Base-by-base conservation (phyloP, 2,888 invertebrate species). In the Sialis lutaria region DNA sequence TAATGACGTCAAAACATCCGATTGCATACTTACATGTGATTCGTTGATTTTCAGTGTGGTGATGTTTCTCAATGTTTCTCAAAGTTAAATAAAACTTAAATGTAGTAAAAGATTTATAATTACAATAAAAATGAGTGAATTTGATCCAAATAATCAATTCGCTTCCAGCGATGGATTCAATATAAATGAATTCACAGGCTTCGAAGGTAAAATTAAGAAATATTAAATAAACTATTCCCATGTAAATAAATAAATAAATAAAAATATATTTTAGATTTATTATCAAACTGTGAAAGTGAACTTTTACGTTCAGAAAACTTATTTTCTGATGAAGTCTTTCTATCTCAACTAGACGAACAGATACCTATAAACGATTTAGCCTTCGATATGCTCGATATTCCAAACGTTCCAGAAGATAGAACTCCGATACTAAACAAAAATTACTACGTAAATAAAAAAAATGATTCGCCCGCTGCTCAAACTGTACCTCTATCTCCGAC, bases 281-380 rank as follows among this genome's bases (percentile, higher is more conserved):
- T 82, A 32, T 73, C 73, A 53, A 75, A 77, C 51, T 81, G 77
- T 58, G 80, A 80, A 62, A 77, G 67, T 52, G 80, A 79, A 58
- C 69, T 80, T 51, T 69, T 81, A 65, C 71, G 65, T 55, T 64
- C 60, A 54, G 68, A 65, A 50, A 65, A 64, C 46, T 57, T 74
- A 9, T 73, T 74, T 52, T 64, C 62, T 6, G 73, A 74, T 53
- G 72, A 72, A 34, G 61, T 65, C 6, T 57, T 73, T 5, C 57
- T 72, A 1, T 64, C 68, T 1, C 67, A 70, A 48, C 55, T 71
- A 42, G 70, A 69, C 33, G 68, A 69, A 22, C 62, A 64, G 6
- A 55, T 69, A 41, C 61, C 61, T 9, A 65, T 70, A 61, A 70
- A 70, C 49, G 64, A 64, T 37, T 62, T 68, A 39, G 58, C 58